Evolutionary conservation across 2,888 invertebrate genomes (phyloP), one percentile per base, ranked within the genome.

Genomic region (Cosmia pyralina): DNA sequence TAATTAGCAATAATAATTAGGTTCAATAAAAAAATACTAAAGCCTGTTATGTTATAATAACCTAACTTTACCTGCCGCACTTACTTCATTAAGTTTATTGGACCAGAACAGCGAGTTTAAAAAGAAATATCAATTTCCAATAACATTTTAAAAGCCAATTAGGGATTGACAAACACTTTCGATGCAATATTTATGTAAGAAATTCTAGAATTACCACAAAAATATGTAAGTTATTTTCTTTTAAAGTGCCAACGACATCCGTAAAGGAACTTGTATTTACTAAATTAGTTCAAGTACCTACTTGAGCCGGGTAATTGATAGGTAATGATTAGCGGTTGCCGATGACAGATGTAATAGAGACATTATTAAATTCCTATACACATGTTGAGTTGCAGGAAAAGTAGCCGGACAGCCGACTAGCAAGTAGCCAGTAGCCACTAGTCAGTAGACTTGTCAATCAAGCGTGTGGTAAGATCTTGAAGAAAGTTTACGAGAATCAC

Each of bases 271-370:
- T 8, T 55, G 38, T 75, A 46, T 71, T 62, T n/a, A 34, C 44
- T 46, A 66, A 59, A 72, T 69, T 46, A 62, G n/a, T 64, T 13
- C 38, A 57, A 63, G 34, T 81, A 57, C 55, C 17, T 70, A 74
- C 62, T n/a, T 50, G 38, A 58, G 53, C 34, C 82, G 19, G 70
- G 19, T 68, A 46, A 70, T 44, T 72, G 70, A 69, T 78, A 68
- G 69, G 69, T 87, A 82, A 59, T 63, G 71, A 85, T 86, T 81
- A 85, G 81, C 76, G 46, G 79, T 78, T 77, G 63, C 19, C 63
- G 72, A 75, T 81, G 86, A 88, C 88, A 88, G 75, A 68, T 85
- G 81, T 86, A 85, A 90, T 89, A 88, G 85, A 90, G 87, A 88
- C 86, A 88, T 88, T 85, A 88, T 85, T 72, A 83, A 81, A 85